phyloP scores from a whole-genome alignment of 2,113 vertebrate species.

The Platichthys flesus region DNA sequence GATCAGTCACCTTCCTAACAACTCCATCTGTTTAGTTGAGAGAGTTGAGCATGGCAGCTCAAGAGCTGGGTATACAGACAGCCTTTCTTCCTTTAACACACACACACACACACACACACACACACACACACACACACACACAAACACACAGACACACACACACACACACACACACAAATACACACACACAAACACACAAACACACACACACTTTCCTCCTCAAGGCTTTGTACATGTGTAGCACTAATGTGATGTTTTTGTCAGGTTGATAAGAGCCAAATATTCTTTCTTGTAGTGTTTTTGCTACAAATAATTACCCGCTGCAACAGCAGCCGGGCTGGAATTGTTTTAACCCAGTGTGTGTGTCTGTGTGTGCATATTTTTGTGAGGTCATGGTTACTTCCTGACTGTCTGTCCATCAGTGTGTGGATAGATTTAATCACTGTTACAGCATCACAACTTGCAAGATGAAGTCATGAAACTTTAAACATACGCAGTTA shows the following conservation, averaged over 20 bases:
- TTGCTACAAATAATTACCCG: neutral
- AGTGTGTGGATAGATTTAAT: no score
- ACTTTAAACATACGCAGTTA: no score
- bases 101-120: no score
- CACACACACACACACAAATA: no score
- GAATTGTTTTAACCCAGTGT: neutral
- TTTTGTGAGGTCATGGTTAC: neutral
- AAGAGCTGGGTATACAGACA: no score
- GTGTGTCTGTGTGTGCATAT: neutral
- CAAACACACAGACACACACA: no score
- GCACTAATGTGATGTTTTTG: neutral
- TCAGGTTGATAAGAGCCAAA: neutral
- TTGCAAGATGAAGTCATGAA: no score
- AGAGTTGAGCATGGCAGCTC: neutral
- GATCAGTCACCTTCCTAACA: neutral
- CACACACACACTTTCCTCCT: neutral
- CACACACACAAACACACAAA: no score
- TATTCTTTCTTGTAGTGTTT: neutral
- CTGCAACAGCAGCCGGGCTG: neutral
- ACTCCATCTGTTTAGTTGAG: neutral
- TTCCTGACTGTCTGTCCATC: no score
- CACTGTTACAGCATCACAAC: no score
- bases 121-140: no score
- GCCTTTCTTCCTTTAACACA: no score
- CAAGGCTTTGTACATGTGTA: neutral